Base-by-base conservation (phyloP, 2,888 invertebrate genomes). In the Cyaniris semiargus region DNA sequence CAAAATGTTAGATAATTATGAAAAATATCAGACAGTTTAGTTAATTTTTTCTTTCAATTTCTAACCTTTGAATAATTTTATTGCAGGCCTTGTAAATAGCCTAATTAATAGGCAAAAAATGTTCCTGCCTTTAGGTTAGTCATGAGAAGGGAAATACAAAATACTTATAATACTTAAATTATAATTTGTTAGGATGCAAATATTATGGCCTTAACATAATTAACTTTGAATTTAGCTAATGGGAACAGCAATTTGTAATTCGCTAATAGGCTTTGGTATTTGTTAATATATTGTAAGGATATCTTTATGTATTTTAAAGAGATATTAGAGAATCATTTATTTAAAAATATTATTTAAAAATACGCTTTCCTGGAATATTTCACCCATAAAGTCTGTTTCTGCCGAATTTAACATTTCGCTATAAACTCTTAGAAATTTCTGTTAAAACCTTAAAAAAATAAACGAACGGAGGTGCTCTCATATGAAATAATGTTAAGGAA, bases 41-140 rank as follows among this genome's bases (percentile, higher is more conserved):
- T 58, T 10, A 10, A 10, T 10, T 58, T 58, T 60, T 60, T 60
- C 13, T 23, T 60, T 13, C 2, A 23, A 60, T 31, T 66, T 66
- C 15, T 66, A 31, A 31, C 27, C 66, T 66, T 66, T 1, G 27
- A 74, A 53, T 23, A 74, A 74, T 72, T 48, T 53, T 74, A 74
- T 53, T 18, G 53, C 74, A 53, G 72, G 10, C 74, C 53, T 74
- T 74, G 18, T 48, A 72, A 44, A 72, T 44, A 72, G 23, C 23
- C 21, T n/a, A 72, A 72, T 72, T 74, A 53, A 18, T 53, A 74
- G 48, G 18, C 10, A 74, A 74, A 48, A 74, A 53, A 27, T 21
- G 72, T 72, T 72, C 38, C 72, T 44, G 21, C 72, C 72, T 72
- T 21, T 44, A 15, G 72, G 21, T 23, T 72, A n/a, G 34, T 44